Evolutionary conservation across 2,888 invertebrate genomes (phyloP).

Genomic region (Melanostoma mellinum): DNA sequence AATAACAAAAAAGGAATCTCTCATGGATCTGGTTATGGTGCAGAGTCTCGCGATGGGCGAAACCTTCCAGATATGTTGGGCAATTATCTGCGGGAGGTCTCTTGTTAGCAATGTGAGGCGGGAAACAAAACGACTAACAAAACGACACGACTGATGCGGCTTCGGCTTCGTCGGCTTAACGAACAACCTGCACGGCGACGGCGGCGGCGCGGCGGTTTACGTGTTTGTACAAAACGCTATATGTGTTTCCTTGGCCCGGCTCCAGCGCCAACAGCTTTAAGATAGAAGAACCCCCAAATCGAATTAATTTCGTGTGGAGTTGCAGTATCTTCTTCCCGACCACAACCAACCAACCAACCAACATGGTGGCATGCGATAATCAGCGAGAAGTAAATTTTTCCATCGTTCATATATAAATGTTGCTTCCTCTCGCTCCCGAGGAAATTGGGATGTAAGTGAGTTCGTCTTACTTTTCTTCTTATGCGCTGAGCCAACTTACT

Average conservation of each 20-base stretch:
- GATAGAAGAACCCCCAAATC: conserved; percentile 65
- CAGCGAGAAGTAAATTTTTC: conserved; percentile 67
- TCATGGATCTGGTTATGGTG: conserved; percentile 39
- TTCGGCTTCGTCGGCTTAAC: conserved; percentile 38
- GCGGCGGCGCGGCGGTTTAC: conserved; percentile 58
- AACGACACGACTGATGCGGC: conserved; percentile 22
- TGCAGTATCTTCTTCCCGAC: conserved; percentile 35
- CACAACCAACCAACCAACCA: conserved; percentile 36
- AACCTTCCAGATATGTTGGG: conserved; percentile 73
- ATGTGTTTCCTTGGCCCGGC: conserved; percentile 65
- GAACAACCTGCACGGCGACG: conserved; percentile 44
- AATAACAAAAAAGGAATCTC: conserved; percentile 50
- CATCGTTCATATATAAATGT: conserved; percentile 60
- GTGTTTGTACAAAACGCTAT: conserved; percentile 72
- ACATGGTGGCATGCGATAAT: conserved; percentile 71
- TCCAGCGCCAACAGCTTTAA: conserved; percentile 16
- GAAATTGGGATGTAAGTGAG: conserved; percentile 63
- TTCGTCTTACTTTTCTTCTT: conserved; percentile 39
- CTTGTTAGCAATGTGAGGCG: conserved; percentile 73
- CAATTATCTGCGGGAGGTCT: conserved; percentile 73
- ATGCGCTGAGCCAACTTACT: conserved; percentile 11
- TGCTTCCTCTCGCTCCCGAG: conserved; percentile 51
- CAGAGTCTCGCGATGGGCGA: conserved; percentile 65
- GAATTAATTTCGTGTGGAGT: conserved; percentile 70
- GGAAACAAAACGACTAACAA: conserved; percentile 71